Evolutionary conservation across 2,888 invertebrate species (phyloP), one percentile per base, ranked within the genome.

Genomic region (Dynastes hyllus): DNA sequence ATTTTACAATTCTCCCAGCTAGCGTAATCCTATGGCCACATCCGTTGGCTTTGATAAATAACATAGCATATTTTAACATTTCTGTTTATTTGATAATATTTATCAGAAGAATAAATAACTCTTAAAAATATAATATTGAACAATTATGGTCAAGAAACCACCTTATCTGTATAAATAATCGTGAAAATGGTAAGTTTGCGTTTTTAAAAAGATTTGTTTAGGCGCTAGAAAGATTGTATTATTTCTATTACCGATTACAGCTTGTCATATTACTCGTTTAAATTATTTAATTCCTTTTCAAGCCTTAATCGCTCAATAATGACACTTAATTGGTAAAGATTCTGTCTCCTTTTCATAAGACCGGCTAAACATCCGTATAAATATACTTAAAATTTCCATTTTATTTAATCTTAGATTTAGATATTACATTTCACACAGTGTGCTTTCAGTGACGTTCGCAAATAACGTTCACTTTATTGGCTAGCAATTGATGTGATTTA

Each of bases 401-500:
- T 61, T 45, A 37, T 78, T 63, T 78, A 71, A 69, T 77, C 50
- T 71, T 61, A 70, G 70, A 70, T 78, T 78, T 70, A 70, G 70
- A 78, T 63, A 63, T 45, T 61, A 58, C 69, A 69, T 73, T 73
- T 40, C 69, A 69, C 50, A 58, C 50, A 67, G 37, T 63, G 55
- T 55, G 55, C 16, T 3, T 55, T 65, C 11, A 13, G 51, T 78
- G 78, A 71, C 78, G 78, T 50, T 67, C 27, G 27, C 61, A 29
- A 27, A 6, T 63, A 45, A 32, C 40, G 67, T 45, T 61, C 27
- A 27, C 40, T 78, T 71, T 71, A 78, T 78, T 71, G 71, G 71
- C 70, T 32, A 50, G 16, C 63, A 78, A 78, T 78, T 63, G 70
- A 78, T 71, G 61, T 65, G 69, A 70, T 78, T 78, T 78, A 71